Base-by-base conservation (phyloP, 1,140 invertebrate species). In the Drusus annulatus region DNA sequence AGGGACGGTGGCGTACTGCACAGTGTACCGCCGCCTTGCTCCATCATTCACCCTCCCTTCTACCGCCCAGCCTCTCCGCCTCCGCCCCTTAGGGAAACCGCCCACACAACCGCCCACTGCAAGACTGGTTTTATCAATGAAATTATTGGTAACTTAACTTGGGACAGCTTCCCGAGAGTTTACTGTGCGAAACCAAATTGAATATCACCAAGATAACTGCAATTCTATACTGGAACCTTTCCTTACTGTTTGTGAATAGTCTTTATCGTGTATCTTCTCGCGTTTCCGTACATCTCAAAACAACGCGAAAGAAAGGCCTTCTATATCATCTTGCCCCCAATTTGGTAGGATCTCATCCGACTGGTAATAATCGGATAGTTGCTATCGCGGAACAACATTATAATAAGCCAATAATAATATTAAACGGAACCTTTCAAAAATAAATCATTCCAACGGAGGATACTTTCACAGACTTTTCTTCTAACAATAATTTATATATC, bases 51-150 rank as follows among this genome's bases (percentile, higher is more conserved):
- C n/a, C 45, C 68, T 7, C 31, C 45, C 31, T n/a, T 19, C 63
- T 13, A 0, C 36, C 69, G 60, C 31, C 45, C 31, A n/a, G n/a
- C n/a, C n/a, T n/a, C n/a, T n/a, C 45, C 17, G 25, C 65, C 28
- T 21, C 45, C n/a, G 45, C n/a, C 16, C 10, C 19, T 28, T 60
- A 21, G 58, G n/a, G 28, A 56, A 25, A 17, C 79, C 80, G 71
- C 76, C 76, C 80, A 77, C 74, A 60, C 74, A n/a, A 19, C 74
- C 65, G 75, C 80, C 80, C 75, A 81, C 80, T 81, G 50, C 23
- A 60, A 45, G 68, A 81, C 80, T 65, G 80, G 80, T 81, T 81
- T 81, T 81, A 81, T 81, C 80, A 81, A 81, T 81, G 80, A 81
- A 81, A 81, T 77, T 76, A 63, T 81, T 81, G 75, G 52, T 28